A percentile compares a stretch with the other conserved stretches of the same genome.
These are phyloP conservation scores for Nemopilema nomurai DNA, from an alignment of 30 jellyfish, hydroid and myxozoan genomes.

Conservation along the genomic window DNA sequence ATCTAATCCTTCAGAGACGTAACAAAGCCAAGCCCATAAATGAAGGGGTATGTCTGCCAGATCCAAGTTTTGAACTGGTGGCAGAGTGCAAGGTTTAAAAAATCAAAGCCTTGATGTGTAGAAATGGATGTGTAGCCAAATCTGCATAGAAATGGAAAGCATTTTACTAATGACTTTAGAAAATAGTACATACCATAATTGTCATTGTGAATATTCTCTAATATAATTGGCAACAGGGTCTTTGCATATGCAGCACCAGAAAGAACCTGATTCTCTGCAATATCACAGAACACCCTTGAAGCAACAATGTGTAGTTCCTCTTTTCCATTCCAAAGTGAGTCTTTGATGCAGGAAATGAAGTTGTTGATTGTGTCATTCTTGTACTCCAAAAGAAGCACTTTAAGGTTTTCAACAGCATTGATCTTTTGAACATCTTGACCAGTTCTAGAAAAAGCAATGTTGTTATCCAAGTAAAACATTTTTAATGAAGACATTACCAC, in stretches of 20 bases:
- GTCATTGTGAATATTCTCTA: slow-evolving; percentile 46
- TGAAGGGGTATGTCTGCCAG: too few species aligned
- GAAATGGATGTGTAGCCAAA: too few species aligned
- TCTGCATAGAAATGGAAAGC: too few species aligned
- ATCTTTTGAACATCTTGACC: slow-evolving; percentile 91
- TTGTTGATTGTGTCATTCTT: slow-evolving; percentile 27
- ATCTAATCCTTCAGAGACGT: too few species aligned
- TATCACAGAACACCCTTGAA: slow-evolving; percentile 63
- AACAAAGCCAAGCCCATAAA: too few species aligned
- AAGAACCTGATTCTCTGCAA: slow-evolving; percentile 63
- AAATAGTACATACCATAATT: slow-evolving; percentile 49
- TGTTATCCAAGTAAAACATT: too few species aligned
- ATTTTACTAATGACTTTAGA: too few species aligned
- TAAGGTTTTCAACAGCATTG: slow-evolving; percentile 70
- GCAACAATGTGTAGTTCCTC: slow-evolving; percentile 76
- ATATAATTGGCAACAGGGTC: slow-evolving; percentile 51
- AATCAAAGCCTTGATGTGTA: too few species aligned
- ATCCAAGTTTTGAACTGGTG: too few species aligned
- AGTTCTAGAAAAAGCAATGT: slow-evolving; percentile 27
- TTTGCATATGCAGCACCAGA: slow-evolving; percentile 37
- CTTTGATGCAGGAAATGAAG: slow-evolving; percentile 42
- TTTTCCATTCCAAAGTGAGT: slow-evolving; percentile 32
- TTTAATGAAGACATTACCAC: background rate
- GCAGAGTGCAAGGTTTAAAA: too few species aligned
- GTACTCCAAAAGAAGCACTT: slow-evolving; percentile 47